These are phyloP conservation scores for Daboia siamensis DNA, from an alignment of 2,113 vertebrate genomes.

Conservation along the genomic window DNA sequence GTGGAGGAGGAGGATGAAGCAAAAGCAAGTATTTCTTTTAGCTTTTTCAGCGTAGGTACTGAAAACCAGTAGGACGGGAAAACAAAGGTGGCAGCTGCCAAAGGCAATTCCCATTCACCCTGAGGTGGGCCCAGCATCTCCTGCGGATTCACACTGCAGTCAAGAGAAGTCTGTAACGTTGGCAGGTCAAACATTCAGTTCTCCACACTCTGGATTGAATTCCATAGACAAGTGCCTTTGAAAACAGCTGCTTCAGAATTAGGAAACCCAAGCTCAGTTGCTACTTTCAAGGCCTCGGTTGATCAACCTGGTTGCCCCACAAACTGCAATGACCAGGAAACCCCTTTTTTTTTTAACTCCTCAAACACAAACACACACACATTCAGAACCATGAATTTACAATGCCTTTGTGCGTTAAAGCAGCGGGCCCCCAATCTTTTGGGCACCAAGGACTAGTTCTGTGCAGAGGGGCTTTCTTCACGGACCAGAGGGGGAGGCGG, in stretches of 20 bases:
- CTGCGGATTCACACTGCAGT: background rate
- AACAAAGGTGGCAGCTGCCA: background rate
- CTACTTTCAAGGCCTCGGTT: background rate
- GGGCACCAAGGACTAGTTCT: no score
- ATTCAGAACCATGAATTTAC: background rate
- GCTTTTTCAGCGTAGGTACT: background rate
- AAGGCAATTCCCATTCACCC: background rate
- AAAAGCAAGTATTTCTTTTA: background rate
- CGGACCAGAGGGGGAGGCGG: no score
- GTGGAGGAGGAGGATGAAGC: background rate
- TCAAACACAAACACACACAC: background rate
- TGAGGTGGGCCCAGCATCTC: background rate
- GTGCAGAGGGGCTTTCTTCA: no score
- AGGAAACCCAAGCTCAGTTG: background rate
- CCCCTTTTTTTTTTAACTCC: background rate
- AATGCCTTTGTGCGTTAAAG: background rate
- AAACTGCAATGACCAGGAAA: background rate
- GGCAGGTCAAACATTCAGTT: background rate
- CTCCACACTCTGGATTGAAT: background rate
- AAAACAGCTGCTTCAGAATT: background rate
- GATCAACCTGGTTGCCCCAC: background rate
- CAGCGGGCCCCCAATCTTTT: no score
- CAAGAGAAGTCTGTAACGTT: background rate
- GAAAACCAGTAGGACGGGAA: background rate
- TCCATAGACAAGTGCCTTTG: background rate